A percentile compares a stretch with the other conserved stretches of the same genome.
Conservation (phyloP, 2,113 vertebrate genomes). For the Opisthocomus hoazin region DNA sequence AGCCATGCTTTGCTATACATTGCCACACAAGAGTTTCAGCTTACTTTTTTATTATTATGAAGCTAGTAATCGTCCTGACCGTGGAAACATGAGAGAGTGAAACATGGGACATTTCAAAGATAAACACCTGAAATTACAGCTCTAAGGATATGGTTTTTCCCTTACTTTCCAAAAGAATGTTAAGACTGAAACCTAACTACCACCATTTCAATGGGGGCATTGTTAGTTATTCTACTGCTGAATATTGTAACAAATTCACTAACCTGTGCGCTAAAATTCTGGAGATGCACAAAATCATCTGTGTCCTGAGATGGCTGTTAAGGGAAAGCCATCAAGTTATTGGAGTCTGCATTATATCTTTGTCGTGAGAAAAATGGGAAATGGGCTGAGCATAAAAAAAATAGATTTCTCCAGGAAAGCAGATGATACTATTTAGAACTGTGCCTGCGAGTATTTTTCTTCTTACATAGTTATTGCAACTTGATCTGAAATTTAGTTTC, state of each 20-base stretch:
- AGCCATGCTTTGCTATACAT: constrained; percentile 2
- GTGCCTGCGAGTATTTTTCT: not conserved
- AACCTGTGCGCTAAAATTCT: constrained; percentile 23
- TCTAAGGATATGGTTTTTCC: not conserved
- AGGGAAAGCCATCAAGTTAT: not conserved
- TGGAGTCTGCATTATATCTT: not conserved
- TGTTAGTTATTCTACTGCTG: constrained; percentile 28
- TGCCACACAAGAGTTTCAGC: not conserved
- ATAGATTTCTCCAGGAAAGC: not conserved
- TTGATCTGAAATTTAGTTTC: not conserved
- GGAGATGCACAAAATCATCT: constrained; percentile 12
- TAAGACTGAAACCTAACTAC: not conserved
- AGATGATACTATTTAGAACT: not conserved
- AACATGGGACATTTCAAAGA: not conserved
- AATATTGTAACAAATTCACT: not conserved
- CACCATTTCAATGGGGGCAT: not conserved
- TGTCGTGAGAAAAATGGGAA: not conserved
- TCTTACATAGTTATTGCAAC: not conserved
- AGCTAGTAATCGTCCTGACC: not conserved
- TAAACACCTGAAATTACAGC: constrained; percentile 41
- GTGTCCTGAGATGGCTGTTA: not conserved
- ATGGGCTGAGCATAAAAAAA: constrained; percentile 13
- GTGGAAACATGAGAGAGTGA: constrained; percentile 4
- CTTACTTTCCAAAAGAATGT: not conserved
- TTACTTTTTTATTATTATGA: constrained; percentile 21